These are phyloP conservation scores for Fistularia commersonii DNA, from an alignment of 2,797 vertebrate species.

Conservation along the genomic window DNA sequence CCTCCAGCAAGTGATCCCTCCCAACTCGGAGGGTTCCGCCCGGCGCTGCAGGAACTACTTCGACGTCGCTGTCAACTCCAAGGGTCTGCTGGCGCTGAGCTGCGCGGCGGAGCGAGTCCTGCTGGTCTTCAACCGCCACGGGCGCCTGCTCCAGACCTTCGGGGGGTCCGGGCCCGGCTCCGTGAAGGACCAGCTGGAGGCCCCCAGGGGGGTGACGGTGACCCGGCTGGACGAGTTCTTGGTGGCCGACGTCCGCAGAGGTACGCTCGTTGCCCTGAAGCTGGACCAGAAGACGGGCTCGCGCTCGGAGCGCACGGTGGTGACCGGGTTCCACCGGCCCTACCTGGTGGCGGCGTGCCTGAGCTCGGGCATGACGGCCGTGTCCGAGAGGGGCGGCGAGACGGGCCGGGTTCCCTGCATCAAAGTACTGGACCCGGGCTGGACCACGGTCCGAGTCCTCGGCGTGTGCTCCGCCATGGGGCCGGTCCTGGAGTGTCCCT, in stretches of 20 bases:
- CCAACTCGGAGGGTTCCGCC: conserved; percentile 46
- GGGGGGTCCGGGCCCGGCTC: conserved; percentile 61
- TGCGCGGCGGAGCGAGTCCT: conserved; percentile 74
- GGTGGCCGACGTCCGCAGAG: conserved; percentile 78
- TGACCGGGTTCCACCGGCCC: conserved; percentile 78
- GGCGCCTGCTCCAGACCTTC: conserved; percentile 76
- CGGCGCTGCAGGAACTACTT: conserved; percentile 76
- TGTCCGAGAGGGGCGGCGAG: conserved; percentile 78
- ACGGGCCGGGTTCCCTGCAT: conserved; percentile 74
- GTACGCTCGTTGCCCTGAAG: conserved; percentile 70
- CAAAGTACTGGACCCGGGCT: conserved; percentile 76
- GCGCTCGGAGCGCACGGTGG: conserved; percentile 72
- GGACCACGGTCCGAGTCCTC: conserved; percentile 75
- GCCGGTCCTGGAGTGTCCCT: conserved; percentile 74
- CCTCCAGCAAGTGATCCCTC: conserved; percentile 75
- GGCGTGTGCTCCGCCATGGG: conserved; percentile 74
- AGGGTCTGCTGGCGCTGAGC: conserved; percentile 78
- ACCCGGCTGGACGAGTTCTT: conserved; percentile 76
- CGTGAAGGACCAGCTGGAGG: conserved; percentile 72
- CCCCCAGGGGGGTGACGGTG: conserved; percentile 76
- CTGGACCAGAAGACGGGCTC: conserved; percentile 70
- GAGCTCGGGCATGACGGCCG: conserved; percentile 70
- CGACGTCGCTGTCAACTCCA: conserved; percentile 78
- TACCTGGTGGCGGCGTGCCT: conserved; percentile 76
- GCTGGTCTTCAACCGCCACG: conserved; percentile 77